Percentiles rank a stretch among this genome's conserved stretches.
Conservation (phyloP, 2,888 invertebrate species). For the Nomada hirtipes region DNA sequence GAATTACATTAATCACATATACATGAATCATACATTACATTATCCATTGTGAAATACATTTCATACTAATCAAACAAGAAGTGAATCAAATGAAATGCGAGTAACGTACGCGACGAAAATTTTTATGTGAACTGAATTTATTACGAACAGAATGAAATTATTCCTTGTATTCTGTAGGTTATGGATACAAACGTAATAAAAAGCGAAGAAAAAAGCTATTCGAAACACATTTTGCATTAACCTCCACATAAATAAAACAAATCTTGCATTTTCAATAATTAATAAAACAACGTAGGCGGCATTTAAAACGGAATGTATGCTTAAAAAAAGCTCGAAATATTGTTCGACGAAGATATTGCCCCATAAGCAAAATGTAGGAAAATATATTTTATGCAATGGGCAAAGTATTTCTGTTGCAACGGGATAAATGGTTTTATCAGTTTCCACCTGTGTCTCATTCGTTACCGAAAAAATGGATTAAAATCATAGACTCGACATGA, state of each 20-base stretch:
- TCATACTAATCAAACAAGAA: not conserved
- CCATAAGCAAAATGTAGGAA: not conserved
- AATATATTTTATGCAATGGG: slow-evolving; percentile 6
- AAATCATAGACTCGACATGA: not conserved
- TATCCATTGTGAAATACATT: not conserved
- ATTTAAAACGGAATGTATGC: not conserved
- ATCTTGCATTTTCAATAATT: not conserved
- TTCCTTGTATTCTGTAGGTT: slow-evolving; percentile 27
- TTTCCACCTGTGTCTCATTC: not conserved
- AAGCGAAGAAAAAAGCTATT: not conserved
- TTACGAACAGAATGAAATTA: not conserved
- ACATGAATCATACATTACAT: not conserved
- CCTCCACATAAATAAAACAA: slow-evolving; percentile 22
- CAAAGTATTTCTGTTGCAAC: slow-evolving; percentile 3
- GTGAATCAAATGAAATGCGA: slow-evolving; percentile 6
- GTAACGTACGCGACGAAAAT: not conserved
- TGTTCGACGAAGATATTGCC: not conserved
- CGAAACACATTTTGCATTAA: slow-evolving; percentile 24
- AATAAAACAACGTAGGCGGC: not conserved
- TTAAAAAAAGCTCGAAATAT: slow-evolving; percentile 6
- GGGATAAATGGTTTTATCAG: not conserved
- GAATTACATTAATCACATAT: slow-evolving; percentile 8
- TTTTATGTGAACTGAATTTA: slow-evolving; percentile 9
- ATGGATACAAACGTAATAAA: slow-evolving; percentile 15
- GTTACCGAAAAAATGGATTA: not conserved